A percentile compares a stretch with the other conserved stretches of the same genome.
phyloP scores from a whole-genome alignment of 2,113 vertebrate species.

The Cottus gobio region DNA sequence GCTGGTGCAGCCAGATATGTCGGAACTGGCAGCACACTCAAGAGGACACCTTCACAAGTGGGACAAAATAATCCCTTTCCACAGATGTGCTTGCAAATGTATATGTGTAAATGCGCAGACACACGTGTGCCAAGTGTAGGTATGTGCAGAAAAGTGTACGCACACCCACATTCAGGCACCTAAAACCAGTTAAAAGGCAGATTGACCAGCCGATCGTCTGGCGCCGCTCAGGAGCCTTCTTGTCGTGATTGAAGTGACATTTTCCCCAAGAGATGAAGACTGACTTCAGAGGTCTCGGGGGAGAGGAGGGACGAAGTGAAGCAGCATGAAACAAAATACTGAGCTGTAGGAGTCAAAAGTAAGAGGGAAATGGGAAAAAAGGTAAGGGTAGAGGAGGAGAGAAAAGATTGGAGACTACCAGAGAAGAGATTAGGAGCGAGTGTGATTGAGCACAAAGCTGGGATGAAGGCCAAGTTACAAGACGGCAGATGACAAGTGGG shows the following conservation, averaged over 20 bases:
- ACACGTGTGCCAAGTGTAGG: neutral
- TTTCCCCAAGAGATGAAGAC: conserved; percentile 37
- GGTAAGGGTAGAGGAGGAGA: neutral
- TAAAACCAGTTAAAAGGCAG: conserved; percentile 11
- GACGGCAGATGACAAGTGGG: conserved; percentile 21
- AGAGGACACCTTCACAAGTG: conserved; percentile 1
- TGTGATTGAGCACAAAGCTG: conserved; percentile 8
- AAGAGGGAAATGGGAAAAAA: neutral
- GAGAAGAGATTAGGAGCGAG: conserved; percentile 10
- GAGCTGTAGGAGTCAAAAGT: conserved; percentile 2
- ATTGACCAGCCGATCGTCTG: conserved; percentile 17
- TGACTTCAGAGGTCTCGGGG: conserved; percentile 35
- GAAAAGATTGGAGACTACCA: neutral
- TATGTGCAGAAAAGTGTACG: neutral
- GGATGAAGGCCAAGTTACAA: neutral
- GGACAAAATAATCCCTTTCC: conserved; percentile 18
- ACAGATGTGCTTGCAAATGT: neutral
- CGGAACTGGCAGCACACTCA: neutral
- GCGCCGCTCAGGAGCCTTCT: conserved; percentile 4
- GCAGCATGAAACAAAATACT: neutral
- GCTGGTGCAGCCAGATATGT: conserved; percentile 1
- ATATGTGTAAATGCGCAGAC: neutral
- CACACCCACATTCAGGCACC: neutral
- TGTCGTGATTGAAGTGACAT: conserved; percentile 56
- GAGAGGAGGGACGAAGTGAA: neutral